Evolutionary conservation across 2,113 vertebrate genomes (phyloP).

Genomic region (Sturnira hondurensis): DNA sequence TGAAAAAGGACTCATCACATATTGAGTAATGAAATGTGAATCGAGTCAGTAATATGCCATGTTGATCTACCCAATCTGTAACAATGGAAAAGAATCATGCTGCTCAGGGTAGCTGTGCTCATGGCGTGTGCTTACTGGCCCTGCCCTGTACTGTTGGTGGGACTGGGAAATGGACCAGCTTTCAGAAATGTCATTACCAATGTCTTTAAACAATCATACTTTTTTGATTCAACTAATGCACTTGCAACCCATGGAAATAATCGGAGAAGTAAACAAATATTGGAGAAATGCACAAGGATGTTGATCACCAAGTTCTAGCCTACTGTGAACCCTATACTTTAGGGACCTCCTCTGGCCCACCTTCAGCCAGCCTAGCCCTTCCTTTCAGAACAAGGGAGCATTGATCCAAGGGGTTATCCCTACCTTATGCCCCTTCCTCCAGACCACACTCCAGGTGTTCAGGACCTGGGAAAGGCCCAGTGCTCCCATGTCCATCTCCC

Average conservation of each 20-base stretch:
- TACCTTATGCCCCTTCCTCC: fast-evolving
- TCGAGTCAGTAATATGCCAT: not conserved
- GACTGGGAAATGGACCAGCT: not conserved
- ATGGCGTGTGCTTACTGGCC: not conserved
- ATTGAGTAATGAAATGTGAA: not conserved
- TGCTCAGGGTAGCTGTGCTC: not conserved
- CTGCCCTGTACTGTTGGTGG: not conserved
- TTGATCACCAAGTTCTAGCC: not conserved
- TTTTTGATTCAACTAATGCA: no score
- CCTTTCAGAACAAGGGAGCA: not conserved
- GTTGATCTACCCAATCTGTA: not conserved
- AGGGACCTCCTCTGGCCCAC: not conserved
- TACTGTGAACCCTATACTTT: not conserved
- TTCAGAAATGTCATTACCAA: not conserved
- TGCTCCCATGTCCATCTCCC: not conserved
- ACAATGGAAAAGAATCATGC: not conserved
- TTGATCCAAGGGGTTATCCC: not conserved
- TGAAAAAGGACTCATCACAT: not conserved
- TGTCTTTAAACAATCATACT: not conserved
- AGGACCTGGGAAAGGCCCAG: not conserved
- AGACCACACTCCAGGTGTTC: not conserved
- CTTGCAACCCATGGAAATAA: not conserved
- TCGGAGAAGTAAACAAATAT: not conserved
- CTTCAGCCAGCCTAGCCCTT: not conserved
- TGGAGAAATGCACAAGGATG: not conserved